Conservation (phyloP, 2,888 invertebrate genomes). For the Diarsia brunnea region DNA sequence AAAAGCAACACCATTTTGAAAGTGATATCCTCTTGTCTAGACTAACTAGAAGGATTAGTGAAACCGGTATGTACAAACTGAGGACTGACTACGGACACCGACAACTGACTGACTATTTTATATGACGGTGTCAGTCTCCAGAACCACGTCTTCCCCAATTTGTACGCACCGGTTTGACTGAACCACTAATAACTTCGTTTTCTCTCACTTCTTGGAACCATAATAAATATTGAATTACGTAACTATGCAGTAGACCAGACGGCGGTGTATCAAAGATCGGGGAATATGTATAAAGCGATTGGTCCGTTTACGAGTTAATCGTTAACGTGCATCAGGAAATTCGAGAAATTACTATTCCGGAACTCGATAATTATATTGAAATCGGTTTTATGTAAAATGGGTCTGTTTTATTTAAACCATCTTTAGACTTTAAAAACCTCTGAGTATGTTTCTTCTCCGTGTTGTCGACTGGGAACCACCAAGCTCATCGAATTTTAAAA, state of each 20-base stretch:
- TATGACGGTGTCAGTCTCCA: neutral
- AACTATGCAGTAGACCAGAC: neutral
- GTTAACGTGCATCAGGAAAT: conserved; percentile 12
- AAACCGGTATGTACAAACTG: neutral
- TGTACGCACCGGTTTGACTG: neutral
- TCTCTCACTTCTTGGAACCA: neutral
- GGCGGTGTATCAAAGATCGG: conserved; percentile 19
- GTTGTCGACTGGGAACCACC: no score
- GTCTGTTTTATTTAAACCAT: neutral
- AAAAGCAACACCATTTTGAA: neutral
- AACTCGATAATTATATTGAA: neutral
- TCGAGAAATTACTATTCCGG: neutral
- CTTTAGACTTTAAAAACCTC: neutral
- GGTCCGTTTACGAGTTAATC: conserved; percentile 20
- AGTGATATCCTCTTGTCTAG: neutral
- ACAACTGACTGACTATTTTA: neutral
- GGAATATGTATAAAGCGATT: neutral
- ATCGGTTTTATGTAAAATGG: neutral
- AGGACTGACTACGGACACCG: neutral
- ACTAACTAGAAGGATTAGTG: neutral
- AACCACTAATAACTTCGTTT: neutral
- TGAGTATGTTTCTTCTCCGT: no score
- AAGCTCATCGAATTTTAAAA: no score
- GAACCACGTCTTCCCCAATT: neutral
- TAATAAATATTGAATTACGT: conserved; percentile 5